phyloP scores from a whole-genome alignment of 2,888 invertebrate genomes.

The Biston stratarius region DNA sequence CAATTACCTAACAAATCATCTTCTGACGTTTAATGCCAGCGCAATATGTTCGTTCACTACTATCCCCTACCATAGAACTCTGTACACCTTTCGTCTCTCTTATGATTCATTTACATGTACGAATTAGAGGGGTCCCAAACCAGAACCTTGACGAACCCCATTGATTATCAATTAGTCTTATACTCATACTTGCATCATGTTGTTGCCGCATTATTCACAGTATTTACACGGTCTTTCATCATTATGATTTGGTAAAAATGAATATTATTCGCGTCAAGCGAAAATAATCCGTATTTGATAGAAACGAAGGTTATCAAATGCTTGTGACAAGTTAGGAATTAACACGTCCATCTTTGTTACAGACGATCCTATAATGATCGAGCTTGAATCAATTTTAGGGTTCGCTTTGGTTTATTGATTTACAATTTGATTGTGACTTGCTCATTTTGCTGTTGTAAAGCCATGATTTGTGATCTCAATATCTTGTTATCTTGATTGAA shows the following conservation, averaged over 20 bases:
- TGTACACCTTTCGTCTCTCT: constrained; percentile 55
- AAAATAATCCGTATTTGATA: constrained; percentile 55
- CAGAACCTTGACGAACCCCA: constrained; percentile 69
- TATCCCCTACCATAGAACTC: constrained; percentile 49
- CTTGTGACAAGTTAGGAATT: constrained; percentile 58
- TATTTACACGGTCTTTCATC: constrained; percentile 81
- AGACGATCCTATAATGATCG: constrained; percentile 82
- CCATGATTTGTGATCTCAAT: constrained; percentile 60
- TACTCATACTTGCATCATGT: constrained; percentile 79
- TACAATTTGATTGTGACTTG: constrained; percentile 79
- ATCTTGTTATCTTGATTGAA: constrained; percentile 59
- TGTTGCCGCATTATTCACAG: constrained; percentile 81
- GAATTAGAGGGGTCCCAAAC: constrained; percentile 42
- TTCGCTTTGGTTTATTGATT: constrained; percentile 80
- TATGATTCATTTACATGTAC: constrained; percentile 79
- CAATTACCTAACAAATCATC: constrained; percentile 86
- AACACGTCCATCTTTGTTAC: constrained; percentile 82
- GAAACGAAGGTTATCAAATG: constrained; percentile 55
- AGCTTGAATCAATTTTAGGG: constrained; percentile 79
- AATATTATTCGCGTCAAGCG: constrained; percentile 42
- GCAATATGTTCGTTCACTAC: constrained; percentile 80
- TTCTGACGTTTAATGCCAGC: constrained; percentile 82
- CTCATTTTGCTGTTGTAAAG: constrained; percentile 62
- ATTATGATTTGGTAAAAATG: constrained; percentile 71
- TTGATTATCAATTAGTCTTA: constrained; percentile 86